Conservation (phyloP, 2,797 vertebrate genomes). For the Mus minutoides region DNA sequence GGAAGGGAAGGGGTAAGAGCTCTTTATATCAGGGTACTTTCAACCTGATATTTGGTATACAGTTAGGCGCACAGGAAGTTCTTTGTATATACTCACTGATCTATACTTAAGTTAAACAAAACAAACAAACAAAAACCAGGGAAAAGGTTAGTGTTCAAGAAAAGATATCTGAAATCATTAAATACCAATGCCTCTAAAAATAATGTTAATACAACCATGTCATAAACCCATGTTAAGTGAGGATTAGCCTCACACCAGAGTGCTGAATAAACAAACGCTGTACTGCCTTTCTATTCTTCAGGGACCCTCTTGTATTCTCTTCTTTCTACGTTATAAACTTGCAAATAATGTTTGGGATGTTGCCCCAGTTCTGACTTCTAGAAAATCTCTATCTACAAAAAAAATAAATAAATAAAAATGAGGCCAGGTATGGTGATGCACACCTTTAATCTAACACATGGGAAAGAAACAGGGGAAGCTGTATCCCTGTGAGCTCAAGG, state of each 20-base stretch:
- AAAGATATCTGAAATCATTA: not conserved
- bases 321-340: not conserved
- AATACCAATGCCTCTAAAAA: not conserved
- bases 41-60: not conserved
- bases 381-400: constrained; percentile 22
- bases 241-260: not conserved
- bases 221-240: not conserved
- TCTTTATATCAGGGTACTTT: not conserved
- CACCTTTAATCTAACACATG: not conserved
- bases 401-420: not conserved
- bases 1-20: not conserved
- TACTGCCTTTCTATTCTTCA: not conserved
- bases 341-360: not conserved
- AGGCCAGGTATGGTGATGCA: not conserved
- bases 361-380: not conserved
- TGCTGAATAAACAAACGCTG: not conserved
- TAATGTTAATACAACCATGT: not conserved
- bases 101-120: not conserved
- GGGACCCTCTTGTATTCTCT: not conserved
- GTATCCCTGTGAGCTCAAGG: no score
- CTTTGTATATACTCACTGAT: not conserved
- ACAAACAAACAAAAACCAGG: not conserved
- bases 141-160: constrained; percentile 28
- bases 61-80: not conserved
- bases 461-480: not conserved